Evolutionary conservation across 2,888 invertebrate species (phyloP), one percentile per base, ranked within the genome.

Genomic region (Campoplex capitator): DNA sequence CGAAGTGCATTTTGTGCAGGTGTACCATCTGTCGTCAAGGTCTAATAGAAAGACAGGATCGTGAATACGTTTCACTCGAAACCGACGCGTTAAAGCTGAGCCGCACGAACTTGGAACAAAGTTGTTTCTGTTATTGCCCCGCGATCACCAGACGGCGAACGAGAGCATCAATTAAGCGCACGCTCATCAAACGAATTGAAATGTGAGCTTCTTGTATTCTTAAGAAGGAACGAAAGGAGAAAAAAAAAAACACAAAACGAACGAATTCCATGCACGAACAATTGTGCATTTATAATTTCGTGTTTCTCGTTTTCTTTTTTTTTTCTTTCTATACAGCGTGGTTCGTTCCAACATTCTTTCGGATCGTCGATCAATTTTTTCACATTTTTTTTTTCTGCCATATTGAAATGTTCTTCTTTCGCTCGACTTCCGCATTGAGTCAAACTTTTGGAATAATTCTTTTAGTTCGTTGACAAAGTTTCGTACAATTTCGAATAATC

Each of bases 21-120:
- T 86, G 79, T 81, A 81, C 65, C 83, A 86, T 83, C 83, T 84
- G 86, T 84, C 83, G 81, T 84, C 83, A 86, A 86, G 86, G 86
- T 77, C 80, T 58, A 32, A 56, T 67, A 73, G 65, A 74, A n/a
- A 62, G 65, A 28, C 45, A 11, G 23, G 74, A 74, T 65, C 62
- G 71, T 71, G 76, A 80, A 83, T 73, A 68, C 58, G 79, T 65
- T 77, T 73, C 76, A 73, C 65, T 67, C 58, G 38, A 6, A 73
- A 79, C 75, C 70, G 71, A 80, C 45, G 45, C 16, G 38, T 32
- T 16, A 67, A 71, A 82, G 32, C 3, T 38, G 13, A 11, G 45
- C 13, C 6, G 23, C 28, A 78, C 35, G 35, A 38, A 67, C 9
- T 32, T 35, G 75, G 51, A 82, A 56, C 32, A 45, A 35, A 83